Percentiles rank a stretch among this genome's conserved stretches.
Conservation (phyloP, 2,888 invertebrate genomes). For the Hemicrepidius hirtus region DNA sequence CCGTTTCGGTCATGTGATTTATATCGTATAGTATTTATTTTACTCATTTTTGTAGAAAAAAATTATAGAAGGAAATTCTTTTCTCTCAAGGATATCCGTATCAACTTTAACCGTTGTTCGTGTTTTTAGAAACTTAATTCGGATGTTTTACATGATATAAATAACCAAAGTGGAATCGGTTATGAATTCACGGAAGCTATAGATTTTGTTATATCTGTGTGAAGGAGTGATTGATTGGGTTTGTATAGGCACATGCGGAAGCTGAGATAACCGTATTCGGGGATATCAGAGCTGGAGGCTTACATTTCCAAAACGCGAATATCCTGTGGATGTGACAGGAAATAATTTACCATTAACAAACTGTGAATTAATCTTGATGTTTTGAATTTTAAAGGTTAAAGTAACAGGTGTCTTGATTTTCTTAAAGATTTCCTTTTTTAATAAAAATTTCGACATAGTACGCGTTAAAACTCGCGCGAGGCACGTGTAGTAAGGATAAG, state of each 20-base stretch:
- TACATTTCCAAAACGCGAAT: background rate
- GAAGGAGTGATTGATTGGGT: slow-evolving; percentile 14
- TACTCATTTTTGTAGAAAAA: too few species aligned
- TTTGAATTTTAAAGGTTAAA: background rate
- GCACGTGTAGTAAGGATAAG: background rate
- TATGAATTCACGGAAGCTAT: background rate
- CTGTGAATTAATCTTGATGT: background rate
- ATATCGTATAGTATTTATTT: background rate
- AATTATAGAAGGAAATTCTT: too few species aligned
- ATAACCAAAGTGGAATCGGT: slow-evolving; percentile 2
- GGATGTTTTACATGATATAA: background rate
- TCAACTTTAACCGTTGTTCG: too few species aligned
- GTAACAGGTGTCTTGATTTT: slow-evolving; percentile 7
- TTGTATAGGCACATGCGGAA: slow-evolving; percentile 1
- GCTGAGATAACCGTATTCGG: slow-evolving; percentile 1
- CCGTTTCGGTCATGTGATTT: background rate
- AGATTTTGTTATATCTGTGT: background rate
- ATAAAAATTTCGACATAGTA: background rate
- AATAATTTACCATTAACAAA: background rate
- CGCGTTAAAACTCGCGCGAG: background rate
- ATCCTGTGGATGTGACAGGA: background rate
- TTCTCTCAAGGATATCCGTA: too few species aligned
- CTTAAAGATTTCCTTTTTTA: background rate
- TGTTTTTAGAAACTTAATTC: too few species aligned
- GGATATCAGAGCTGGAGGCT: background rate